A percentile compares a stretch with the other conserved stretches of the same genome.
Conservation (phyloP, 1,140 invertebrate species). For the Drosophila azteca region DNA sequence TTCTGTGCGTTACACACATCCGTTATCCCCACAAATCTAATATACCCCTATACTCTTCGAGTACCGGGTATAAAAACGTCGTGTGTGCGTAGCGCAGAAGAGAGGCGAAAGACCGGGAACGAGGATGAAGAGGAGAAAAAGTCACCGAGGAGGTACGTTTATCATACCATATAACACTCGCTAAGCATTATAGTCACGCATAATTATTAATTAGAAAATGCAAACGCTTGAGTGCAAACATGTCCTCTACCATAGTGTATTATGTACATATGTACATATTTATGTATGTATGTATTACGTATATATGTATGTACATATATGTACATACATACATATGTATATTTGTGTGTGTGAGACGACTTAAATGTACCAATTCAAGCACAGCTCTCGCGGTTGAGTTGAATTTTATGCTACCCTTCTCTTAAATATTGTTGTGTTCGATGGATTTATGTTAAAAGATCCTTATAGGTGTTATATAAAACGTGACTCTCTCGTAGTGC, state of each 20-base stretch:
- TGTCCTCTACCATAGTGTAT: conserved; percentile 16
- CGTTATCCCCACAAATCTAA: too few species aligned
- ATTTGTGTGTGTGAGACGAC: too few species aligned
- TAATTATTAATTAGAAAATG: conserved; percentile 79
- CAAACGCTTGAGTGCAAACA: conserved; percentile 69
- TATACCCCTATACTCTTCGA: too few species aligned
- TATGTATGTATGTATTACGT: background rate
- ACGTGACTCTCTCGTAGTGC: too few species aligned
- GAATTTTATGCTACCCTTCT: too few species aligned
- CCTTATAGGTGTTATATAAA: too few species aligned
- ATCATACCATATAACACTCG: conserved; percentile 40
- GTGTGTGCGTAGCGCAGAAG: conserved; percentile 38
- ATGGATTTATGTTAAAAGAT: too few species aligned
- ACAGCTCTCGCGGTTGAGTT: too few species aligned
- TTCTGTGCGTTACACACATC: too few species aligned
- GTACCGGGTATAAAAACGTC: too few species aligned
- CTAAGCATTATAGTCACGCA: conserved; percentile 64
- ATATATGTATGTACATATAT: background rate
- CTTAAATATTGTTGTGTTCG: too few species aligned
- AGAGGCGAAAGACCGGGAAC: background rate
- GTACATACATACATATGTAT: background rate
- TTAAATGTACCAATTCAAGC: too few species aligned
- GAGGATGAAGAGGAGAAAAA: background rate
- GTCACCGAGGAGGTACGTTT: conserved; percentile 2
- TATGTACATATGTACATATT: background rate